Evolutionary conservation across 2,888 invertebrate genomes (phyloP), one percentile per base, ranked within the genome.

Genomic region (Diachrysia chrysitis): DNA sequence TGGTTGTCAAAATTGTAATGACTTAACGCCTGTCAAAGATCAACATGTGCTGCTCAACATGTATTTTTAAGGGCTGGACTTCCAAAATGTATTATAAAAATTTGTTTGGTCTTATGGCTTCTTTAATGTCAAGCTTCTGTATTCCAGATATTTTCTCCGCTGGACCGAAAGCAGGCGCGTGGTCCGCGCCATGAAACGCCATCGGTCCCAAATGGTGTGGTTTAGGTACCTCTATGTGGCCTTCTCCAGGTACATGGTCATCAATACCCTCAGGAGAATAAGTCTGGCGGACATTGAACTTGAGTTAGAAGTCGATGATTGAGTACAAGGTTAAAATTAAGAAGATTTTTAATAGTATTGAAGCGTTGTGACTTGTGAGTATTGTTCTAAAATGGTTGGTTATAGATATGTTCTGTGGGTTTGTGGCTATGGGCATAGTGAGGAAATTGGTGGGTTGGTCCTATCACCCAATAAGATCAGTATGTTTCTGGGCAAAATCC

Each of bases 141-240:
- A 12, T 89, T 92, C 71, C 86, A 97, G 97, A 93, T 97, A 96
- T 89, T 96, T 97, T 88, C 94, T 97, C 42, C 96, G 96, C 65
- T 96, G 96, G 95, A 93, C 95, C 6, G 96, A 97, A 77, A 96
- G 96, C 62, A 87, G 94, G 4, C 90, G 95, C 25, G 92, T 97
- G 29, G 96, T 97, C 89, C 93, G 95, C 76, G 99, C 99, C 4
- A 99, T 99, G 99, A 95, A 96, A 76, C 96, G 96, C 64, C 99
- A 99, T 90, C 93, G 96, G 79, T 98, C 98, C n/a, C 99, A 99
- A 91, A 97, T 98, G 94, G 97, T 98, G 48, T 99, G 99, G 99
- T 99, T 98, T 92, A 96, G 99, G 65, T 96, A 97, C 87, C 95
- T 99, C 4, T 99, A 99, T 88, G 97, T 99, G 83, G 88, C 96